phyloP scores from a whole-genome alignment of 2,888 invertebrate genomes.

The Stomorhina lunata region DNA sequence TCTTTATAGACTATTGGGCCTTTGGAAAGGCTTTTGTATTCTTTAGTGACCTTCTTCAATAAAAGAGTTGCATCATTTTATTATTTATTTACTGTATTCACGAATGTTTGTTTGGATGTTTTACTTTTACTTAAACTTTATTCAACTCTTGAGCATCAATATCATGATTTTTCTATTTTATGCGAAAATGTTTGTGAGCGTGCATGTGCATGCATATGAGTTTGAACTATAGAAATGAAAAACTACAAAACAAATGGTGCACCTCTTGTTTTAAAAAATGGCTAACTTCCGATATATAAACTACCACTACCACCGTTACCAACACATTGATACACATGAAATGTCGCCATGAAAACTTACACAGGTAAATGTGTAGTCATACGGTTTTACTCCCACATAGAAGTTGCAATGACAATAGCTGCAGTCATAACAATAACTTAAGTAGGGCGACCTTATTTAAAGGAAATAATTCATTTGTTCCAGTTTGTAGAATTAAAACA shows the following conservation, averaged over 20 bases:
- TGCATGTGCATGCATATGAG: background rate
- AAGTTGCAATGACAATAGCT: constrained; percentile 13
- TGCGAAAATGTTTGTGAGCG: background rate
- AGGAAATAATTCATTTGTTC: background rate
- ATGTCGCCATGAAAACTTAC: constrained; percentile 32
- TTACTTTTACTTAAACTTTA: constrained; percentile 48
- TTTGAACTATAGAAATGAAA: constrained; percentile 30
- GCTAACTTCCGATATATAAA: constrained; percentile 52
- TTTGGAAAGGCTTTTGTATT: background rate
- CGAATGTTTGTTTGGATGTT: constrained; percentile 6
- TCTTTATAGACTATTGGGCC: too few relatives aligned
- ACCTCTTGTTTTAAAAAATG: constrained; percentile 51
- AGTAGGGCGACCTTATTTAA: background rate
- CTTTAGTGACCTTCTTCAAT: background rate
- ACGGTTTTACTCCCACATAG: background rate
- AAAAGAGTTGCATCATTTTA: background rate
- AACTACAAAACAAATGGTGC: constrained; percentile 47
- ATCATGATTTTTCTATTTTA: constrained; percentile 51
- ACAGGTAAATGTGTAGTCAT: background rate
- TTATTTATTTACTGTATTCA: background rate
- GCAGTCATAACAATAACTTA: background rate
- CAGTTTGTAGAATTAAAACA: too few relatives aligned
- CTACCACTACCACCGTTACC: constrained; percentile 1
- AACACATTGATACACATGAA: constrained; percentile 24
- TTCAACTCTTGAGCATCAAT: constrained; percentile 50